These are phyloP conservation scores for Cydia amplana DNA, from an alignment of 1,140 invertebrate genomes.

Conservation along the genomic window DNA sequence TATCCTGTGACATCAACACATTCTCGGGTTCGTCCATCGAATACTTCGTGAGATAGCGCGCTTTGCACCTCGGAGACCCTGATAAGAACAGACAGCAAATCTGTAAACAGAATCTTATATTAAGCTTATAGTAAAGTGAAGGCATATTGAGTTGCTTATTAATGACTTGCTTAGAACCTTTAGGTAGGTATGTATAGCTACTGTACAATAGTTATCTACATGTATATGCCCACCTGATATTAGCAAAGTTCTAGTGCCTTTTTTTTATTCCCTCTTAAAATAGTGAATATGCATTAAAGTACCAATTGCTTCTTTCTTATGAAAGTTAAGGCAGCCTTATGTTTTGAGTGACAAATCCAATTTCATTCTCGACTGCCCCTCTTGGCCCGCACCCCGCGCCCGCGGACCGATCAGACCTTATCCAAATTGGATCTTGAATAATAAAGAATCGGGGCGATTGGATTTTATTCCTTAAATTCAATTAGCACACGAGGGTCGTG, in stretches of 20 bases:
- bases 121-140: background rate
- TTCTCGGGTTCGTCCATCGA: background rate
- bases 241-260: background rate
- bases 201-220: too few relatives aligned
- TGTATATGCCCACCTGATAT: too few relatives aligned
- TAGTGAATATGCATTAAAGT: background rate
- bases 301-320: conserved; percentile 52
- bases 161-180: too few relatives aligned
- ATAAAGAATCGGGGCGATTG: conserved; percentile 81
- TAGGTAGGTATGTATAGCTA: too few relatives aligned
- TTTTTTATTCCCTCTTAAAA: background rate
- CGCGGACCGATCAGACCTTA: conserved; percentile 79
- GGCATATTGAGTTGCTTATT: background rate
- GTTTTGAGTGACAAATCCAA: conserved; percentile 80
- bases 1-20: background rate
- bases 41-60: background rate
- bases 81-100: background rate
- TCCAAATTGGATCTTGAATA: conserved; percentile 82
- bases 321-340: conserved; percentile 73
- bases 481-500: conserved; percentile 77
- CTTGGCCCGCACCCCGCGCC: conserved; percentile 55
- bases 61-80: background rate
- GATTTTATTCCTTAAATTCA: conserved; percentile 82
- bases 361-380: conserved; percentile 77
- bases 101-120: conserved; percentile 6